phyloP scores from a whole-genome alignment of 2,888 invertebrate genomes.

The Mesodorylaimus sp. region DNA sequence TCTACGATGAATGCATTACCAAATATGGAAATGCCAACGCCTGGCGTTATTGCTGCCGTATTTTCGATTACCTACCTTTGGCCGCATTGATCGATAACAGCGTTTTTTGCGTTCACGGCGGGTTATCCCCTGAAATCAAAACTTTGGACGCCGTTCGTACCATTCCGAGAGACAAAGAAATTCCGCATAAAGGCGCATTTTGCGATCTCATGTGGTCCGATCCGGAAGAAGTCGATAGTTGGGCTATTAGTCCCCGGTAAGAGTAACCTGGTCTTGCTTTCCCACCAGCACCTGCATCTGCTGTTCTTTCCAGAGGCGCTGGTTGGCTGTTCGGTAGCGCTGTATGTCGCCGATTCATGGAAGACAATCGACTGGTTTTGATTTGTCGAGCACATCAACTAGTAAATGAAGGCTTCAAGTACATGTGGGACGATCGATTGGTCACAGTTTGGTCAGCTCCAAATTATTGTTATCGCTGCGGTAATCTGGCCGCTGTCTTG shows the following conservation, averaged over 20 bases:
- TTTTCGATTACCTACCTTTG: slow-evolving; percentile 88
- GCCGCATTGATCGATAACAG: slow-evolving; percentile 96
- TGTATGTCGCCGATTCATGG: slow-evolving; percentile 71
- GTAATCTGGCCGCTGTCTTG: slow-evolving; percentile 89
- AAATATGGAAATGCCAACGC: slow-evolving; percentile 98
- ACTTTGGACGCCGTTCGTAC: slow-evolving; percentile 88
- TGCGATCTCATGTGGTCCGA: slow-evolving; percentile 99
- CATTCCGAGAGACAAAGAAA: slow-evolving; percentile 87
- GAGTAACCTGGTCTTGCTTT: neutral
- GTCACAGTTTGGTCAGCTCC: slow-evolving; percentile 99
- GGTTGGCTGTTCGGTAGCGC: slow-evolving; percentile 90
- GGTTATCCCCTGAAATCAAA: slow-evolving; percentile 84
- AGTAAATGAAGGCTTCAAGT: slow-evolving; percentile 94
- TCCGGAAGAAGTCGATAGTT: slow-evolving; percentile 77
- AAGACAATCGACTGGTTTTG: slow-evolving; percentile 69
- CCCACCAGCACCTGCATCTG: neutral
- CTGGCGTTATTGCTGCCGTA: slow-evolving; percentile 94
- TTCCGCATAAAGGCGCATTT: slow-evolving; percentile 92
- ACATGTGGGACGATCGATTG: slow-evolving; percentile 87
- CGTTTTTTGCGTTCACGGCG: slow-evolving; percentile 90
- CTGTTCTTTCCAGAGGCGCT: slow-evolving; percentile 49
- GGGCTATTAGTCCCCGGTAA: slow-evolving; percentile 23
- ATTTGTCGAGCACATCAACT: slow-evolving; percentile 97
- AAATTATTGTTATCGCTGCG: slow-evolving; percentile 97
- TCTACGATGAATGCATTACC: slow-evolving; percentile 75